These are phyloP conservation scores for Columba janthina DNA, from an alignment of 2,113 vertebrate genomes.

Conservation along the genomic window DNA sequence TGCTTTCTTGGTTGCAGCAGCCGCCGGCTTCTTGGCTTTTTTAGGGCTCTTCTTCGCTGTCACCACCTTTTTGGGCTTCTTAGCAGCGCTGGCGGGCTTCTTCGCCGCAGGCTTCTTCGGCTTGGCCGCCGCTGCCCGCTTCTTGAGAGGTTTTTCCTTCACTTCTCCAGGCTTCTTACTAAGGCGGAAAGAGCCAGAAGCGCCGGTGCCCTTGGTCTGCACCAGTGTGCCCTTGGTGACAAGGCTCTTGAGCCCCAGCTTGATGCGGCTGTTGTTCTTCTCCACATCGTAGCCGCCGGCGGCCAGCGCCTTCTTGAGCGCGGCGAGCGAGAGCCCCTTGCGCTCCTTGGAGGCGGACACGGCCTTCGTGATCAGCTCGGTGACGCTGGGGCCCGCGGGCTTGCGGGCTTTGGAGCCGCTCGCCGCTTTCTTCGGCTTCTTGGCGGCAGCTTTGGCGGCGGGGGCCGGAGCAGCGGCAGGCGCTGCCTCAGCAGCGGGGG, in stretches of 20 bases:
- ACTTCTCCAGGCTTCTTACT: constrained; percentile 55
- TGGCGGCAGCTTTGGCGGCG: background rate
- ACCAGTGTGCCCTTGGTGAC: constrained; percentile 66
- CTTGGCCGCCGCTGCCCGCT: background rate
- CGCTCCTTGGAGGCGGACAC: constrained; percentile 78
- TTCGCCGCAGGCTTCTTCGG: constrained; percentile 41
- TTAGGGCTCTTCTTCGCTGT: constrained; percentile 68
- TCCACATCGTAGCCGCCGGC: background rate
- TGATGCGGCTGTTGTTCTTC: constrained; percentile 81
- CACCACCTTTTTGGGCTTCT: constrained; percentile 9
- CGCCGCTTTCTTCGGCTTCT: background rate
- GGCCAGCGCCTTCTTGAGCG: constrained; percentile 79
- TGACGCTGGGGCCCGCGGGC: constrained; percentile 72
- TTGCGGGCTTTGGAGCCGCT: constrained; percentile 57
- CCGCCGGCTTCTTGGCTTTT: constrained; percentile 65
- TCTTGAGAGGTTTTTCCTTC: constrained; percentile 24
- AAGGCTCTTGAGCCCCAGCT: constrained; percentile 68
- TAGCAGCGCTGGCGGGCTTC: background rate
- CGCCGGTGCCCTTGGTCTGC: constrained; percentile 70
- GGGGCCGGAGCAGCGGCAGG: constrained; percentile 1
- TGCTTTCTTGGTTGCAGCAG: background rate
- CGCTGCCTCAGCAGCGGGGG: constrained; percentile 21
- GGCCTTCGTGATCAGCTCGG: constrained; percentile 78
- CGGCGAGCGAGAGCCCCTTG: constrained; percentile 73
- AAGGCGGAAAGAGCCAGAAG: constrained; percentile 70